Evolutionary conservation across 2,113 vertebrate genomes (phyloP).

Genomic region (Garra rufa): DNA sequence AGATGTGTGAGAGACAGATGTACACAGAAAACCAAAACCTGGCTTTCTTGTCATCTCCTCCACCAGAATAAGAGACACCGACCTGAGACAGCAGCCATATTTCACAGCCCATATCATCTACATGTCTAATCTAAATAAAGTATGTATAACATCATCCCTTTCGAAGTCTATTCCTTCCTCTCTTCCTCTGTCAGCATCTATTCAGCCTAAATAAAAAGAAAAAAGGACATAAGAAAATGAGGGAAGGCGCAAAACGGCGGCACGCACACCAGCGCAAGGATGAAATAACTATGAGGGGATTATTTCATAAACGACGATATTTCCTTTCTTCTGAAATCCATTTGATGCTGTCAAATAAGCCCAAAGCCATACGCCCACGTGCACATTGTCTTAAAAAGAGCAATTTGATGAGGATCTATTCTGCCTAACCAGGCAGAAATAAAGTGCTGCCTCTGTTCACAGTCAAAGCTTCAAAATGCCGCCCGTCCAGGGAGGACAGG

Average conservation of each 20-base stretch:
- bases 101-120: constrained; percentile 63
- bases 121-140: constrained; percentile 72
- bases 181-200: constrained; percentile 61
- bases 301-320: constrained; percentile 78
- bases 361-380: constrained; percentile 76
- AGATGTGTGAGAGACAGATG: background rate
- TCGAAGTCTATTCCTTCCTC: constrained; percentile 67
- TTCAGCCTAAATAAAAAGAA: constrained; percentile 36
- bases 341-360: constrained; percentile 78
- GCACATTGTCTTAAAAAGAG: constrained; percentile 70
- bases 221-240: constrained; percentile 42
- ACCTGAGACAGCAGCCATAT: constrained; percentile 67
- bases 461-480: constrained; percentile 30
- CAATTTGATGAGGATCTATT: constrained; percentile 67
- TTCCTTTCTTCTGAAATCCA: constrained; percentile 74
- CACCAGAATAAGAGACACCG: constrained; percentile 25
- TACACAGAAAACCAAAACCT: constrained; percentile 5
- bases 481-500: constrained; percentile 23
- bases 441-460: constrained; percentile 47
- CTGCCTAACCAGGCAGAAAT: constrained; percentile 54
- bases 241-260: constrained; percentile 49
- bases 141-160: constrained; percentile 67
- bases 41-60: constrained; percentile 21
- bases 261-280: constrained; percentile 65
- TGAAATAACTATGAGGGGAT: constrained; percentile 75